Base-by-base conservation (phyloP, 2,113 vertebrate species). In the Amphilophus citrinellus region DNA sequence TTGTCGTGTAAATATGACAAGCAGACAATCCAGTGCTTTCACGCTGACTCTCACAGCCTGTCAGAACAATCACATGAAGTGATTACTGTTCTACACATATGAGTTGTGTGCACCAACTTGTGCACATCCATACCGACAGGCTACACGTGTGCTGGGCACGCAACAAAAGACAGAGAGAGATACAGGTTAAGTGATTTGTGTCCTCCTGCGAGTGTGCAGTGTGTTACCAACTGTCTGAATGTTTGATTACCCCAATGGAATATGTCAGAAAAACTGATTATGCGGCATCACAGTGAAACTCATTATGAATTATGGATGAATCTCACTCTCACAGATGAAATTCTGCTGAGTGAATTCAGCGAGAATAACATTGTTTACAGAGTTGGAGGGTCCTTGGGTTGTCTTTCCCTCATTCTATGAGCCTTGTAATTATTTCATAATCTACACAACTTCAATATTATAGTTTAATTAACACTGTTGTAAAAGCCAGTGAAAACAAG, bases 231-330 rank as follows among this genome's bases (percentile, higher is more conserved):
- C 86, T 83, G 87, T 89, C 84, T 91, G 86, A 91, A 77, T 88
- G 83, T 92, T 90, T 90, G 88, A 93, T 92, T 89, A 84, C 83
- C 82, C 78, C 73, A 66, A 82, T 77, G 78, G 59, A 90, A 92
- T 81, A 81, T 82, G 90, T 91, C 89, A 87, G 90, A 86, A 91
- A 85, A 90, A 88, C 80, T 91, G 89, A 93, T 89, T 90, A 88
- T 91, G 87, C 82, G 57, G 87, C 89, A 86, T 91, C 88, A 87
- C 77, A 87, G 84, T 42, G 84, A 88, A 90, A 84, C 85, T 83
- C 79, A 86, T 88, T 80, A 91, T 94, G 85, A 93, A 93, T 93
- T 87, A 93, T 94, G 84, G 81, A 93, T 94, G 90, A 82, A 78
- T 89, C 75, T 88, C 59, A 56, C 77, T 56, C 77, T 76, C 59